A percentile compares a stretch with the other conserved stretches of the same genome.
phyloP scores from a whole-genome alignment of 2,113 vertebrate genomes.

The Stegostoma tigrinum region DNA sequence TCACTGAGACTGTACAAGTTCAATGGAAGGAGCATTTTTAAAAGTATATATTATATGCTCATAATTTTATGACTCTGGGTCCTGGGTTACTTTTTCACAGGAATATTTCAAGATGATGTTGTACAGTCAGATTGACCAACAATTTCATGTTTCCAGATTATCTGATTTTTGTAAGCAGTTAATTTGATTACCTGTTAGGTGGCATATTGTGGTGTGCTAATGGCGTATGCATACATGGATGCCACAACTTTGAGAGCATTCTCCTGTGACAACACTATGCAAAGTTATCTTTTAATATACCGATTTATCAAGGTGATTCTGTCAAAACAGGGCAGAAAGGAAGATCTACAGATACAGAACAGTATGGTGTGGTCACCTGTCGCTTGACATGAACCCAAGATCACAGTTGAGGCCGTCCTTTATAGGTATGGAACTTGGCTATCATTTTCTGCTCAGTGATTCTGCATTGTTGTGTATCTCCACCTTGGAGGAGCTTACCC shows the following conservation, averaged over 20 bases:
- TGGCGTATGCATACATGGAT: neutral
- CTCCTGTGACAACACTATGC: neutral
- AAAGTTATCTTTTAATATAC: neutral
- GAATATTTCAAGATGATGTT: neutral
- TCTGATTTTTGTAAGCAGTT: neutral
- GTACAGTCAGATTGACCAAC: neutral
- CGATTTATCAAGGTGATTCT: too few species aligned
- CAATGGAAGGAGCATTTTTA: neutral
- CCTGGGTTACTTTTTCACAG: conserved; percentile 2
- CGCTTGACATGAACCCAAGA: too few species aligned
- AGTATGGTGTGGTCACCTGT: too few species aligned
- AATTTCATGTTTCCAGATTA: neutral
- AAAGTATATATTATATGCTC: neutral
- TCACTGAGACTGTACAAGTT: neutral
- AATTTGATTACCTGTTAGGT: neutral
- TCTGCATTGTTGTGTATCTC: too few species aligned
- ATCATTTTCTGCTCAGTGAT: too few species aligned
- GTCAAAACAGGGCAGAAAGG: too few species aligned
- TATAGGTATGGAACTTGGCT: too few species aligned
- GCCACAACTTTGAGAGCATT: neutral
- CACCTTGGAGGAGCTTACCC: too few species aligned
- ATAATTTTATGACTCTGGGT: conserved; percentile 4
- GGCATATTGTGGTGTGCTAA: neutral
- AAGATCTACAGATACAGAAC: too few species aligned
- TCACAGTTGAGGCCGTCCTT: too few species aligned